These are phyloP conservation scores for Gallinago solitaria DNA, from an alignment of 2,797 vertebrate genomes.

Conservation along the genomic window DNA sequence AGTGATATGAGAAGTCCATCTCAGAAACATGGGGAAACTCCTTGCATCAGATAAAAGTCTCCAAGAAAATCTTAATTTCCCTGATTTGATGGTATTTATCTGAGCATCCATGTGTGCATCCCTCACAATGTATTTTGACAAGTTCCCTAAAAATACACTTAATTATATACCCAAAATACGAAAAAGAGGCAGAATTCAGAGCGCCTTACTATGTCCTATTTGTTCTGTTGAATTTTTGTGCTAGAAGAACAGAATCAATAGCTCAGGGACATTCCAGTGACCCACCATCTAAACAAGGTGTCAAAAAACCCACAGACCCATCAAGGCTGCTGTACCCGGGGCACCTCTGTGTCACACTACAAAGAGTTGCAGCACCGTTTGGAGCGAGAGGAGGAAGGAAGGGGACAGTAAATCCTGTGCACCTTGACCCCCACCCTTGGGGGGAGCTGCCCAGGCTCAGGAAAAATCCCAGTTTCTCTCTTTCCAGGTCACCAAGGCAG, in stretches of 20 bases:
- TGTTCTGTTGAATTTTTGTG: neutral
- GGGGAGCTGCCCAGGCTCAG: neutral
- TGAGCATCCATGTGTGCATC: accelerated
- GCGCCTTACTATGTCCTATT: neutral
- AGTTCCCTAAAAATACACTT: neutral
- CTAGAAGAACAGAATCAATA: accelerated
- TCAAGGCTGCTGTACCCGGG: neutral
- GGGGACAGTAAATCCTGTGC: neutral
- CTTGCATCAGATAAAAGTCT: neutral
- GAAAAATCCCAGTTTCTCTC: neutral
- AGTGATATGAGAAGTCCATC: neutral
- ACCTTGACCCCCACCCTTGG: accelerated
- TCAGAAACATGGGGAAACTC: neutral
- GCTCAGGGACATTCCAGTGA: neutral
- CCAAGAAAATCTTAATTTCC: neutral
- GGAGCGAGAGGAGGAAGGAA: neutral
- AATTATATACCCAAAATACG: neutral
- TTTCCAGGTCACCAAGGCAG: neutral
- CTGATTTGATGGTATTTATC: neutral
- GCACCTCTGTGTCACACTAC: neutral
- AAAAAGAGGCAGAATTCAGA: neutral
- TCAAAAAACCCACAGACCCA: neutral
- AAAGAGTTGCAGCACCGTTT: neutral
- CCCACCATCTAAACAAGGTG: neutral
- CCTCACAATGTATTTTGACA: neutral